Evolutionary conservation across 2,797 vertebrate species (phyloP).

Genomic region (Parauchenoglanis punctatus): DNA sequence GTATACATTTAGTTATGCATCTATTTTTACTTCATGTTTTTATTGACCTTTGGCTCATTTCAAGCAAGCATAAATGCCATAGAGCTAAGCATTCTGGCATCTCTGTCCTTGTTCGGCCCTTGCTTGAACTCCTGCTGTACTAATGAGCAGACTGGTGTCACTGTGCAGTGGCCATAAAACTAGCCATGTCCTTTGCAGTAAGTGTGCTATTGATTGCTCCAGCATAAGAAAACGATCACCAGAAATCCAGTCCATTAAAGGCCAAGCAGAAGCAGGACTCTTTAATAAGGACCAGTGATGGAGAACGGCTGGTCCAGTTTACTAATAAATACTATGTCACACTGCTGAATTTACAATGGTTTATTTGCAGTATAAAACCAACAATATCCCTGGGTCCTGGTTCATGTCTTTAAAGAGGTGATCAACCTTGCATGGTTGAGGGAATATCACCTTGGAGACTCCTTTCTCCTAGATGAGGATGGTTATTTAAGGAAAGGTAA

Average conservation of each 20-base stretch:
- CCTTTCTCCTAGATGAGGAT: not conserved
- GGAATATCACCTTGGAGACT: conserved; percentile 2
- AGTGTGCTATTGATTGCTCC: conserved; percentile 25
- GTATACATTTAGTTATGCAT: not conserved
- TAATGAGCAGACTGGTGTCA: conserved; percentile 34
- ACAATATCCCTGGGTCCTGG: not conserved
- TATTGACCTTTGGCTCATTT: not conserved
- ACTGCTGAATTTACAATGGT: conserved; percentile 1
- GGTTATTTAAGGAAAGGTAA: conserved; percentile 11
- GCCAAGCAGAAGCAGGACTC: conserved; percentile 2
- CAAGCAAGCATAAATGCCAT: not conserved
- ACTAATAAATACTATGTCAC: not conserved
- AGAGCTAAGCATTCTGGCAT: not conserved
- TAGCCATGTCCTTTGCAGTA: conserved; percentile 20
- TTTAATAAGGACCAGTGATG: conserved; percentile 28
- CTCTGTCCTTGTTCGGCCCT: not conserved
- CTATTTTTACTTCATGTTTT: not conserved
- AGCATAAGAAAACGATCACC: not conserved
- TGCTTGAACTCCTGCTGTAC: conserved; percentile 1
- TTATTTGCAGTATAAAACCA: conserved; percentile 20
- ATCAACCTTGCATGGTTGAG: not conserved
- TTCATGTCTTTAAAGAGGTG: conserved; percentile 12
- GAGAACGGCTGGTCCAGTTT: conserved; percentile 5
- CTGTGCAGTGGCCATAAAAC: conserved; percentile 24
- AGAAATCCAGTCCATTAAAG: conserved; percentile 28